Evolutionary conservation across 2,797 vertebrate genomes (phyloP).

Genomic region (Alca torda): DNA sequence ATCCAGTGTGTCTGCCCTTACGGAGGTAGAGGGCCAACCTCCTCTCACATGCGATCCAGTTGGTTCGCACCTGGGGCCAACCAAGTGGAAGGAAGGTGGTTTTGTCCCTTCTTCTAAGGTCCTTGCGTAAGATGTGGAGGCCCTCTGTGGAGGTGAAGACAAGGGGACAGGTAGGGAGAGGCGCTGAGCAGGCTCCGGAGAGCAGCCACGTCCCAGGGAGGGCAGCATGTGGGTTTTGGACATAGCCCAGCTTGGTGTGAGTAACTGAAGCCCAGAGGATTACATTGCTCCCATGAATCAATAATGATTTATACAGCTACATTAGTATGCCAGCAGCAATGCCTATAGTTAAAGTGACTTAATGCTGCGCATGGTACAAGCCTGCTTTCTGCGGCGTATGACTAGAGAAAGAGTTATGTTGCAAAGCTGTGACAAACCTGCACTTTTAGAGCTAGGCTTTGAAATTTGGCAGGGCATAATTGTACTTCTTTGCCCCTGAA

Average conservation of each 20-base stretch:
- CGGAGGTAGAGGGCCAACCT: neutral
- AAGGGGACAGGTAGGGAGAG: neutral
- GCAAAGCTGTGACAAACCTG: neutral
- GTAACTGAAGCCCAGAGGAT: neutral
- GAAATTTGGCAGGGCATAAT: neutral
- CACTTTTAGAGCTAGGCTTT: neutral
- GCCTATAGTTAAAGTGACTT: neutral
- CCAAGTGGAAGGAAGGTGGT: neutral
- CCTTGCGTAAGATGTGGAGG: neutral
- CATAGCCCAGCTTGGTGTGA: neutral
- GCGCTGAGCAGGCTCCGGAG: neutral
- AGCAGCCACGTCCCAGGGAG: neutral
- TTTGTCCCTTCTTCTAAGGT: neutral
- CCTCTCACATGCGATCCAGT: accelerated
- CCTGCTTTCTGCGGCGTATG: neutral
- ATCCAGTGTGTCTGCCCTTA: neutral
- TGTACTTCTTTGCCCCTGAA: neutral
- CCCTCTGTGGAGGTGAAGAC: neutral
- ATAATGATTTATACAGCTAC: constrained; percentile 1
- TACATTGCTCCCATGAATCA: neutral
- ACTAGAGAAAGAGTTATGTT: neutral
- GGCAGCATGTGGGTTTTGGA: neutral
- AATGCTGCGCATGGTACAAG: neutral
- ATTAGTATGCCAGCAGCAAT: neutral
- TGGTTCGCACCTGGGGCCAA: neutral